Evolutionary conservation across 1,140 invertebrate species (phyloP).

Genomic region (Cyphomyrmex costatus): DNA sequence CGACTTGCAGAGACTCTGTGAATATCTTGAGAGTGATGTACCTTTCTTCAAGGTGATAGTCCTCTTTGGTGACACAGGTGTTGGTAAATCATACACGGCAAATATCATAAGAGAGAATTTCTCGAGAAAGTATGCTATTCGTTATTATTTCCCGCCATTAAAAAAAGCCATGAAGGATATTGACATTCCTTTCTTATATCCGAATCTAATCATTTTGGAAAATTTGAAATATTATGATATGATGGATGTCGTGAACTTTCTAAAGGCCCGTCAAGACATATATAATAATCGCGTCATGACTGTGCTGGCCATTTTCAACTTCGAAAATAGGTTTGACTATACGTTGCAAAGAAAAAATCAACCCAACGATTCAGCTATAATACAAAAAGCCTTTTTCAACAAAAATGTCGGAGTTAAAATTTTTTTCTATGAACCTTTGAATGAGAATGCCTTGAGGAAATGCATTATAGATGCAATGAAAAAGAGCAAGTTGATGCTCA

Average conservation of each 20-base stretch:
- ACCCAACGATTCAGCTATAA: too few species aligned
- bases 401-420: conserved; percentile 67
- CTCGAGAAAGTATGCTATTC: conserved; percentile 59
- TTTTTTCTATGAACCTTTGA: conserved; percentile 74
- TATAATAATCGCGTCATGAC: conserved; percentile 74
- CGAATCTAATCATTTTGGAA: conserved; percentile 80
- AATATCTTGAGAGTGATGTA: conserved; percentile 29
- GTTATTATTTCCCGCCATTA: conserved; percentile 72
- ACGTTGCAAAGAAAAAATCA: too few species aligned
- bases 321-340: too few species aligned
- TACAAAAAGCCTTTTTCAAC: conserved; percentile 55
- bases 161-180: conserved; percentile 48
- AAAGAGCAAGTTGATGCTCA: conserved; percentile 68
- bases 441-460: conserved; percentile 69
- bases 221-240: conserved; percentile 78
- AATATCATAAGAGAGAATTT: conserved; percentile 81
- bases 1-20: conserved; percentile 33
- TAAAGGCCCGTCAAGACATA: conserved; percentile 55
- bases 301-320: conserved; percentile 79
- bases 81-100: conserved; percentile 83
- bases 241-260: conserved; percentile 66
- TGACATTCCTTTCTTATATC: conserved; percentile 70
- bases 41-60: conserved; percentile 66
- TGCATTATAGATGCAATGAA: conserved; percentile 80
- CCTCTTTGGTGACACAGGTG: conserved; percentile 83